A percentile compares a stretch with the other conserved stretches of the same genome.
phyloP scores from a whole-genome alignment of 1,140 invertebrate species.

The Nasonia vitripennis region DNA sequence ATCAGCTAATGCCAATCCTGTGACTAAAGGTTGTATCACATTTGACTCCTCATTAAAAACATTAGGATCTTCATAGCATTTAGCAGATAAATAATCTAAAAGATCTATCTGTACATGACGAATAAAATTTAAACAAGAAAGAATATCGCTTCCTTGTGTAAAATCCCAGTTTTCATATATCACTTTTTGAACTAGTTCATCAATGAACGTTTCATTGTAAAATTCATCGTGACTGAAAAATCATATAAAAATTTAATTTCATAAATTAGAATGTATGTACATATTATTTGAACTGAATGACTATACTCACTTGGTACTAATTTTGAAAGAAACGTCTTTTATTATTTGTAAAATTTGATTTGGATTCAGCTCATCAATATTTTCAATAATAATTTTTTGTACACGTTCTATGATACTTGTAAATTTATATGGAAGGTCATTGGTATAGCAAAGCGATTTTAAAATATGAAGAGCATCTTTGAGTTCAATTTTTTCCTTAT shows the following conservation, averaged over 20 bases:
- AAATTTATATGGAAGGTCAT: background rate
- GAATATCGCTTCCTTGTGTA: slow-evolving; percentile 71
- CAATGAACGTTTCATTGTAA: slow-evolving; percentile 78
- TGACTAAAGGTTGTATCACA: slow-evolving; percentile 73
- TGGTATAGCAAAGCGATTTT: background rate
- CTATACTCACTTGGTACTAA: slow-evolving; percentile 50
- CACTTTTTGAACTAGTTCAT: slow-evolving; percentile 69
- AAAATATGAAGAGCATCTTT: slow-evolving; percentile 28
- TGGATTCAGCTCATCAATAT: slow-evolving; percentile 69
- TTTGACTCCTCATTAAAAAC: slow-evolving; percentile 63
- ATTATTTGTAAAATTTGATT: slow-evolving; percentile 73
- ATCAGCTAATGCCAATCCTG: slow-evolving; percentile 76
- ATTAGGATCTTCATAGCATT: slow-evolving; percentile 67
- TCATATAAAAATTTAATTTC: slow-evolving; percentile 25
- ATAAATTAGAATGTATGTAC: slow-evolving; percentile 46
- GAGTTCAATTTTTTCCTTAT: slow-evolving; percentile 5
- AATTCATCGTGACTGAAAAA: slow-evolving; percentile 67
- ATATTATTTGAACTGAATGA: background rate
- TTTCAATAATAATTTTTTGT: slow-evolving; percentile 38
- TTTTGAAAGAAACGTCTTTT: slow-evolving; percentile 67
- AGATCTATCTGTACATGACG: slow-evolving; percentile 75
- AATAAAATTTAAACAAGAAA: slow-evolving; percentile 75
- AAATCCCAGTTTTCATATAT: slow-evolving; percentile 71
- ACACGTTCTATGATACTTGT: slow-evolving; percentile 7
- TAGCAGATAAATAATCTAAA: slow-evolving; percentile 76